phyloP scores from a whole-genome alignment of 2,113 vertebrate genomes.

The Xiphophorus maculatus region DNA sequence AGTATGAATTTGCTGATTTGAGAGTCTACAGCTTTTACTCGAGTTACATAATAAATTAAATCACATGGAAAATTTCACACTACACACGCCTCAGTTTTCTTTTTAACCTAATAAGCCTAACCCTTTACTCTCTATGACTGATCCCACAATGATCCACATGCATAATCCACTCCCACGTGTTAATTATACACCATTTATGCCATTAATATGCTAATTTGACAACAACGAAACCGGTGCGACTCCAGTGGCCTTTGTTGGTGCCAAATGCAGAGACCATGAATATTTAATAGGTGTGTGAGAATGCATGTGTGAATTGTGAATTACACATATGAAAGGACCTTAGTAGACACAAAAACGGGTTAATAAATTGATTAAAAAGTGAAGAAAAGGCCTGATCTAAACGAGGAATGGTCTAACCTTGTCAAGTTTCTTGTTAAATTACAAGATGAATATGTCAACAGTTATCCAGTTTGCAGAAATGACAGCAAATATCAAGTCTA shows the following conservation, averaged over 20 bases:
- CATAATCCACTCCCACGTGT: slow-evolving; percentile 67
- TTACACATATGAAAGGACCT: slow-evolving; percentile 15
- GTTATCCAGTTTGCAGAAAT: neutral
- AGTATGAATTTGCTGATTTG: neutral
- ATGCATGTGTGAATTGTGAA: slow-evolving; percentile 22
- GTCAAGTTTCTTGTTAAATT: neutral
- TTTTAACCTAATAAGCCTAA: slow-evolving; percentile 68
- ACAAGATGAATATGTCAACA: neutral
- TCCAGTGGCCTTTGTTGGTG: slow-evolving; percentile 40
- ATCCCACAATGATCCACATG: slow-evolving; percentile 64
- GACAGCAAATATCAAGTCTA: too few species aligned
- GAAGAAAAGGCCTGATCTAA: neutral
- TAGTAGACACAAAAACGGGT: neutral
- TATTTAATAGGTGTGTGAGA: slow-evolving; percentile 62
- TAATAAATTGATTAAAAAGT: slow-evolving; percentile 7
- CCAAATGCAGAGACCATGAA: slow-evolving; percentile 72
- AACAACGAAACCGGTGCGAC: slow-evolving; percentile 49
- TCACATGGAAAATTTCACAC: slow-evolving; percentile 30
- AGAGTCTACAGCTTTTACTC: slow-evolving; percentile 1
- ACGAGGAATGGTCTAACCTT: neutral
- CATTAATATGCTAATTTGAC: slow-evolving; percentile 79
- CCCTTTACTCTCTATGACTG: slow-evolving; percentile 56
- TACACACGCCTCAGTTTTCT: slow-evolving; percentile 45
- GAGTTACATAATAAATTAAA: slow-evolving; percentile 28
- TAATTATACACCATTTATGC: slow-evolving; percentile 77